These are phyloP conservation scores for Lacerta agilis DNA, from an alignment of 2,797 vertebrate species.

Conservation along the genomic window DNA sequence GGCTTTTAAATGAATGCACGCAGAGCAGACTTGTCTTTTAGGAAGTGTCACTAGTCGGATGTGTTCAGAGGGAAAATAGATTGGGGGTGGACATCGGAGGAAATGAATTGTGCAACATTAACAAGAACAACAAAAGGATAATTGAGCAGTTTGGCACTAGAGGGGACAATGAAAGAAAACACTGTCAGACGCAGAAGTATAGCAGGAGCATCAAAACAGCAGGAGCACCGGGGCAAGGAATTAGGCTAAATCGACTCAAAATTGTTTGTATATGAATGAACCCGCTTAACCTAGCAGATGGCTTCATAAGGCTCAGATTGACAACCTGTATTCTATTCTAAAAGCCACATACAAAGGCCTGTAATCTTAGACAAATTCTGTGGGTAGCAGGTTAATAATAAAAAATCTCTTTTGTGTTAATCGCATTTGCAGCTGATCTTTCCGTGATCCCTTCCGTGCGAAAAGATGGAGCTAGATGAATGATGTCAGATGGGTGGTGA, in stretches of 20 bases:
- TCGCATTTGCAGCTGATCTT: conserved; percentile 11
- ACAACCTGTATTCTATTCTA: not conserved
- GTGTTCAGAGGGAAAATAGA: conserved; percentile 12
- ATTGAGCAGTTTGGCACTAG: conserved; percentile 19
- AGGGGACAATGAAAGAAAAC: conserved; percentile 23
- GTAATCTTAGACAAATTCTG: not conserved
- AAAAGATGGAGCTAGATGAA: not conserved
- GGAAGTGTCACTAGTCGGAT: conserved; percentile 11
- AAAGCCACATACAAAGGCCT: not conserved
- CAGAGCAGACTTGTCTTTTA: not conserved
- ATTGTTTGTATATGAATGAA: conserved; percentile 2
- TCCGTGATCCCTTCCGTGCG: not conserved
- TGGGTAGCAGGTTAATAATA: not conserved
- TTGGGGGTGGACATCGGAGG: conserved; percentile 8
- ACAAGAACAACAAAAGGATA: conserved; percentile 36
- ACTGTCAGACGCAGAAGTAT: not conserved
- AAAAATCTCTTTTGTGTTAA: not conserved
- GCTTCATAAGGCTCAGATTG: not conserved
- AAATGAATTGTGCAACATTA: conserved; percentile 45
- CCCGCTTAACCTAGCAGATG: not conserved
- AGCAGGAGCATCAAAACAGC: conserved; percentile 23
- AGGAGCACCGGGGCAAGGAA: not conserved
- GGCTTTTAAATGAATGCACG: not conserved
- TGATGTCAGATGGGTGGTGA: not conserved
- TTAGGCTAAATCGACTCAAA: conserved; percentile 20